Evolutionary conservation across 2,888 invertebrate genomes (phyloP).

Genomic region (Diplolepis rosae): DNA sequence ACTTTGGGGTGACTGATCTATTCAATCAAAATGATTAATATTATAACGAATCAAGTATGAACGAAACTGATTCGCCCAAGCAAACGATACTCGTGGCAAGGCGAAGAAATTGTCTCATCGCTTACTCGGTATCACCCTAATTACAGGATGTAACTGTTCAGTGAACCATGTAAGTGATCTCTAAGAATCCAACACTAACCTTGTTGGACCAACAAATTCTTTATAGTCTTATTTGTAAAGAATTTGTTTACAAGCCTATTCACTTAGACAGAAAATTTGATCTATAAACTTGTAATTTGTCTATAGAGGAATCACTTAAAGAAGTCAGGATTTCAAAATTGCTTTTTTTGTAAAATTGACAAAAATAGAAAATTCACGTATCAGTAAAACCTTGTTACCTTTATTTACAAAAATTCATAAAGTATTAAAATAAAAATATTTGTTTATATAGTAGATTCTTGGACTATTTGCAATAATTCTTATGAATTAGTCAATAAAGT

Average conservation of each 20-base stretch:
- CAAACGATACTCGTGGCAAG: not conserved
- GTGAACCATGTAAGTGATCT: slow-evolving; percentile 19
- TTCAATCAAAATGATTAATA: slow-evolving; percentile 19
- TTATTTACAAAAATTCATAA: too few relatives aligned
- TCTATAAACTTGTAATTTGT: too few relatives aligned
- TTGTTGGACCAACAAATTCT: not conserved
- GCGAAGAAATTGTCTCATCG: slow-evolving; percentile 20
- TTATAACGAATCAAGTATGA: not conserved
- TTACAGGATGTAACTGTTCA: slow-evolving; percentile 28
- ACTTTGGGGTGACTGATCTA: slow-evolving; percentile 2
- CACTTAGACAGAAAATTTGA: too few relatives aligned
- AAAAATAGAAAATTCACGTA: too few relatives aligned
- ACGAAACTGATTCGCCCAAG: not conserved
- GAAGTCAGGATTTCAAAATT: too few relatives aligned
- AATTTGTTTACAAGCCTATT: not conserved
- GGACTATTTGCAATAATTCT: too few relatives aligned
- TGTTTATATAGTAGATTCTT: too few relatives aligned
- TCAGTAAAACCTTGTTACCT: too few relatives aligned
- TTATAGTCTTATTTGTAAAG: not conserved
- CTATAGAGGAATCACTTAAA: too few relatives aligned
- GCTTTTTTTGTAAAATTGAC: too few relatives aligned
- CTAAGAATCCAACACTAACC: not conserved
- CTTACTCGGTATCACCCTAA: slow-evolving; percentile 19
- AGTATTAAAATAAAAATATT: too few relatives aligned
- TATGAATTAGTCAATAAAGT: too few relatives aligned